A percentile compares a stretch with the other conserved stretches of the same genome.
phyloP scores from a whole-genome alignment of 2,797 vertebrate species.

The Fratercula arctica region DNA sequence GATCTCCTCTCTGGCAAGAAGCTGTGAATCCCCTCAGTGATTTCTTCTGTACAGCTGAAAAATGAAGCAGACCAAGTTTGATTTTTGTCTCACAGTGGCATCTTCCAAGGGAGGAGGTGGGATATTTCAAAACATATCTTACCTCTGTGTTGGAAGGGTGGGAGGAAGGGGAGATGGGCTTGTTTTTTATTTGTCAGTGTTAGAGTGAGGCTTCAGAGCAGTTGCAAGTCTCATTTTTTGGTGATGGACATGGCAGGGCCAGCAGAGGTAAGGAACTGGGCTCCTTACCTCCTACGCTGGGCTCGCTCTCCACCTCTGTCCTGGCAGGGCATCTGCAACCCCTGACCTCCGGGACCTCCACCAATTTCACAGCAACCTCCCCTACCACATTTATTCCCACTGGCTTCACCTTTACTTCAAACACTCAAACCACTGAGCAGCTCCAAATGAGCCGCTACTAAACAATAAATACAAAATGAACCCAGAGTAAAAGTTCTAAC shows the following conservation, averaged over 20 bases:
- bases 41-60: slow-evolving; percentile 77
- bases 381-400: not conserved
- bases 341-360: not conserved
- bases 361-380: fast-evolving
- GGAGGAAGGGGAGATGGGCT: not conserved
- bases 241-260: not conserved
- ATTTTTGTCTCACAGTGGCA: not conserved
- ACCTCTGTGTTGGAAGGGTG: not conserved
- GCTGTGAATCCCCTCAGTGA: slow-evolving; percentile 71
- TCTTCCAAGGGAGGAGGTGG: not conserved
- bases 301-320: not conserved
- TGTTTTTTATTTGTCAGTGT: not conserved
- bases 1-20: slow-evolving; percentile 59
- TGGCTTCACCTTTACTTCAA: not conserved
- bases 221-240: not conserved
- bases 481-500: not conserved
- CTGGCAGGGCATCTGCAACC: not conserved
- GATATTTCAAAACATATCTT: not conserved
- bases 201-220: not conserved
- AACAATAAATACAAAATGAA: not conserved
- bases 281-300: not conserved
- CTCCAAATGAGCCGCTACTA: not conserved
- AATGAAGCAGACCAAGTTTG: not conserved
- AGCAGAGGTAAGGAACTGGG: not conserved
- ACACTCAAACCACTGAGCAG: not conserved